Conservation (phyloP, 2,113 vertebrate species). For the Pelvicachromis taeniatus region DNA sequence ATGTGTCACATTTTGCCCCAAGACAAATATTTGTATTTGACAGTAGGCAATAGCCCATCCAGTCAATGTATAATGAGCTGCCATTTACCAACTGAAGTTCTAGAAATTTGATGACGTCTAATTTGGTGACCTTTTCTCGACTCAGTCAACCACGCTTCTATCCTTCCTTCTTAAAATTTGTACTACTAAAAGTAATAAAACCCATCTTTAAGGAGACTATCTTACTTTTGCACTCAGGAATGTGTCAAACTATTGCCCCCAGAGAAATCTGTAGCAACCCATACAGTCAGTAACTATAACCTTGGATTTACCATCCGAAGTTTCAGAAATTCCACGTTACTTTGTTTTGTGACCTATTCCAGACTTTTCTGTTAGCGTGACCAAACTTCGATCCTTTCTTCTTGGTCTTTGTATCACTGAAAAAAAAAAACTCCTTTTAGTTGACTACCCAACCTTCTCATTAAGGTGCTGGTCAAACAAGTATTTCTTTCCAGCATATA, state of each 20-base stretch:
- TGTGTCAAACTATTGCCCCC: neutral
- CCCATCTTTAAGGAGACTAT: neutral
- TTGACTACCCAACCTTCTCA: neutral
- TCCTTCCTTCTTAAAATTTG: neutral
- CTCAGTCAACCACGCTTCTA: neutral
- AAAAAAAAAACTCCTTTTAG: neutral
- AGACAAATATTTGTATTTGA: neutral
- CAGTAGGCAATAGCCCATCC: neutral
- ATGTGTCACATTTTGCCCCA: neutral
- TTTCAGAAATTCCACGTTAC: neutral
- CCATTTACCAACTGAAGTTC: neutral
- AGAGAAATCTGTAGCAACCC: neutral
- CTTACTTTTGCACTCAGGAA: neutral
- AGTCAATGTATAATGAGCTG: neutral
- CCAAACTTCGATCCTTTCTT: neutral
- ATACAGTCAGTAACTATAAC: neutral
- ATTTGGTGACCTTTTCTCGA: neutral
- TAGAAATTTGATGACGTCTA: neutral
- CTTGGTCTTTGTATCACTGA: neutral
- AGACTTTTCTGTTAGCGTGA: neutral
- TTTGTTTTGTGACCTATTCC: neutral
- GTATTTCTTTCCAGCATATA: neutral
- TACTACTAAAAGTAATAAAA: neutral
- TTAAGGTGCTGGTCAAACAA: neutral
- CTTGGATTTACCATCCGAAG: neutral